Percentiles rank a stretch among this genome's conserved stretches.
These are phyloP conservation scores for Drosophila baimaii DNA, from an alignment of 1,140 invertebrate genomes.

Conservation along the genomic window DNA sequence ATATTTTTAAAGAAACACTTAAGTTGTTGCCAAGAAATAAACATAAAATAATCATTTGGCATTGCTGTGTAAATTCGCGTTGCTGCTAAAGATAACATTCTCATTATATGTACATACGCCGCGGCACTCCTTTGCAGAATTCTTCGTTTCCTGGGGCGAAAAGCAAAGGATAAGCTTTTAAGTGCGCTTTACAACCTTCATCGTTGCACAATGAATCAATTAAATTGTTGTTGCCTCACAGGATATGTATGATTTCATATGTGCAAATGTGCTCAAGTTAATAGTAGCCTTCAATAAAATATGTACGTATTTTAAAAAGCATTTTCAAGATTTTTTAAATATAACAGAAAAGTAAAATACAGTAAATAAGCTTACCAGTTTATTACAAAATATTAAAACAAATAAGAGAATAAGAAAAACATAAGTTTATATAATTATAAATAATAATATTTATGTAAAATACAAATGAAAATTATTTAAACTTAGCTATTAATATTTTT, in stretches of 20 bases:
- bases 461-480: background rate
- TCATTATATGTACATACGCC: background rate
- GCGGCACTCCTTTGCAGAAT: slow-evolving; percentile 2
- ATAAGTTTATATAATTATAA: no score
- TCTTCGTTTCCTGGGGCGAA: slow-evolving; percentile 4
- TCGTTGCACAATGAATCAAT: slow-evolving; percentile 44
- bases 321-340: no score
- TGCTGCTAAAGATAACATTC: background rate
- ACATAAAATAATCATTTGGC: background rate
- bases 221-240: slow-evolving; percentile 12
- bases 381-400: no score
- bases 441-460: background rate
- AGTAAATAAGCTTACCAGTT: no score
- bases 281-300: background rate
- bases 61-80: background rate
- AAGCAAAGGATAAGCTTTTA: slow-evolving; percentile 30
- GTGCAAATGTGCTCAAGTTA: background rate
- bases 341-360: no score
- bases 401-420: no score
- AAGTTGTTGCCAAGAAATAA: no score
- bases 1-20: no score
- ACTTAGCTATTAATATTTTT: background rate
- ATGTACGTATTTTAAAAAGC: no score
- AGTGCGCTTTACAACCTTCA: slow-evolving; percentile 38
- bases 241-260: background rate